phyloP scores from a whole-genome alignment of 2,797 vertebrate genomes.

The Schizothorax lantsangensis region DNA sequence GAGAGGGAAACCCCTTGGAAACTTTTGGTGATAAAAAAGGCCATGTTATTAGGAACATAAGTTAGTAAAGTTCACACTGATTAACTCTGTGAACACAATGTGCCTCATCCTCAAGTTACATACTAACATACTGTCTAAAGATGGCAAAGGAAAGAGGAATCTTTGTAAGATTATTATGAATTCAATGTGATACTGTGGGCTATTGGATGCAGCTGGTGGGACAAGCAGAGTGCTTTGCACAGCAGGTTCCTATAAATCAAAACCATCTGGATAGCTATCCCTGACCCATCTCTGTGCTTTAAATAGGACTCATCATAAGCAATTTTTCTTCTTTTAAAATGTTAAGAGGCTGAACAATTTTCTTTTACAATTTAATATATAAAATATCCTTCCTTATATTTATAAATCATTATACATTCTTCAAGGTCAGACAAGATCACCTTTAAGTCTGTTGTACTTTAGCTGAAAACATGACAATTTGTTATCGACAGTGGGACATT shows the following conservation, averaged over 20 bases:
- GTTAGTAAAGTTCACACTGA: constrained; percentile 6
- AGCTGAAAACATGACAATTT: neutral
- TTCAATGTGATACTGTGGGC: constrained; percentile 62
- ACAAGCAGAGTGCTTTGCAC: constrained; percentile 54
- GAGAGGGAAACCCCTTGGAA: constrained; percentile 37
- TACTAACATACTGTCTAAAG: constrained; percentile 26
- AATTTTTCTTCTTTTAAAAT: constrained; percentile 39
- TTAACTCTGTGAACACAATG: constrained; percentile 14
- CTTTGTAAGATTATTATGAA: constrained; percentile 60
- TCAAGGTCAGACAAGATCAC: neutral
- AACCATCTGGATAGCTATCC: constrained; percentile 60
- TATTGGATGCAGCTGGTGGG: constrained; percentile 63
- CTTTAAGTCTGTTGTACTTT: neutral
- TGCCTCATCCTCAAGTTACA: constrained; percentile 2
- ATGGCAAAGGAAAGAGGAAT: constrained; percentile 48
- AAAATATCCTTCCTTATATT: neutral
- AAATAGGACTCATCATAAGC: constrained; percentile 52
- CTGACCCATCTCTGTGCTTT: constrained; percentile 52
- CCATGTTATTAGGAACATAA: constrained; percentile 20
- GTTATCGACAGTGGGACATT: neutral
- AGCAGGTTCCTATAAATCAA: constrained; percentile 62
- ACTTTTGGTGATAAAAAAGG: constrained; percentile 10
- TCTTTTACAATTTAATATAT: neutral
- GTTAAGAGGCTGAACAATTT: constrained; percentile 7
- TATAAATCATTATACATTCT: neutral